These are phyloP conservation scores for Desoria tigrina DNA, from an alignment of 2,888 invertebrate species.

Conservation along the genomic window DNA sequence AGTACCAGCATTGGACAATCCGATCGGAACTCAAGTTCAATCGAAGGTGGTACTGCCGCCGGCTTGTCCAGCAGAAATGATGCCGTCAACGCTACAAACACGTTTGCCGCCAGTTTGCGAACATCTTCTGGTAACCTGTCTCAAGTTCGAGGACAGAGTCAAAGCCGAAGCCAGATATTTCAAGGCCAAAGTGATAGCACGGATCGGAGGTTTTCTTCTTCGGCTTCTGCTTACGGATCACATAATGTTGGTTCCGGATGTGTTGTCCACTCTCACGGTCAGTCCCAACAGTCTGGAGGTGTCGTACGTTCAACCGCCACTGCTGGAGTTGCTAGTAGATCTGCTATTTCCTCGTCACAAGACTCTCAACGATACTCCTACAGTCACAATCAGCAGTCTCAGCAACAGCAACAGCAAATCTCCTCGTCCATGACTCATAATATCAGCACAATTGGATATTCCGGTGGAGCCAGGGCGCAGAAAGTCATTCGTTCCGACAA, in stretches of 20 bases:
- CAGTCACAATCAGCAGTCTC: not conserved
- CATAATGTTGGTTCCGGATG: conserved; percentile 14
- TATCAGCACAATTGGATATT: conserved; percentile 24
- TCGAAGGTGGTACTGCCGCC: conserved; percentile 8
- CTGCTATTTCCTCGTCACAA: not conserved
- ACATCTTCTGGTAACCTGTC: conserved; percentile 18
- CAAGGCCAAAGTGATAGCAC: conserved; percentile 27
- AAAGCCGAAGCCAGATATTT: conserved; percentile 32
- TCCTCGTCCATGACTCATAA: conserved; percentile 8
- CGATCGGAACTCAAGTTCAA: not conserved
- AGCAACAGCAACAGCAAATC: conserved; percentile 55
- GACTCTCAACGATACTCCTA: conserved; percentile 9
- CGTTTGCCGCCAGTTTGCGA: conserved; percentile 44
- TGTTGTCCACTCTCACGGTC: conserved; percentile 5
- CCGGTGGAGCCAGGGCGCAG: conserved; percentile 60
- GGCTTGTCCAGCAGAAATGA: conserved; percentile 44
- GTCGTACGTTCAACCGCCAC: not conserved
- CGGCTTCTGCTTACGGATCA: conserved; percentile 28
- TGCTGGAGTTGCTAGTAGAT: not conserved
- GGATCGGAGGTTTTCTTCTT: conserved; percentile 23
- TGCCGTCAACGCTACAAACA: conserved; percentile 41
- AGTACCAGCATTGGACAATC: not conserved
- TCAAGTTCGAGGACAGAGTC: conserved; percentile 22
- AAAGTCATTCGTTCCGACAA: conserved; percentile 67
- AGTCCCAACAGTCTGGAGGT: not conserved